Conservation (phyloP, 2,888 invertebrate species). For the Drosophila suboccidentalis region DNA sequence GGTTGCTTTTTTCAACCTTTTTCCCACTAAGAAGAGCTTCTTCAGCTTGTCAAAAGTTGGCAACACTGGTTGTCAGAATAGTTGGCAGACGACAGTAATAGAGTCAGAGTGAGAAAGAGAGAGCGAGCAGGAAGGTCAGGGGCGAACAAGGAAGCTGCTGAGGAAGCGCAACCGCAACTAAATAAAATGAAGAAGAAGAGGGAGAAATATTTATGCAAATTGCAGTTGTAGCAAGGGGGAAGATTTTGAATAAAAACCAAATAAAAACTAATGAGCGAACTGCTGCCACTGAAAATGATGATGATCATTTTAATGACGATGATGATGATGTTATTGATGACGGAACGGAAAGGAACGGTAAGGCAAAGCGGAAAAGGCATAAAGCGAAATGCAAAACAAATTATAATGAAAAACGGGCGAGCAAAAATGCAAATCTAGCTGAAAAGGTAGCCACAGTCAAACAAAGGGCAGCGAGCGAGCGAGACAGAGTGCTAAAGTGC, state of each 20-base stretch:
- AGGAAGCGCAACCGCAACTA: conserved; percentile 30
- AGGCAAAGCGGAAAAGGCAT: conserved; percentile 48
- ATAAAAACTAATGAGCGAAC: conserved; percentile 57
- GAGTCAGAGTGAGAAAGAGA: conserved; percentile 3
- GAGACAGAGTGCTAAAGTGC: conserved; percentile 17
- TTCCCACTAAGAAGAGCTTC: background rate
- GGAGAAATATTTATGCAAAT: conserved; percentile 48
- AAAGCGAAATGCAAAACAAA: conserved; percentile 54
- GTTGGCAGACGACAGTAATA: conserved; percentile 11
- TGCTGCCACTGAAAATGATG: conserved; percentile 19
- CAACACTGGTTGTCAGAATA: conserved; percentile 21
- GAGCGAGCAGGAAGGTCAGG: conserved; percentile 36
- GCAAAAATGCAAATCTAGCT: conserved; percentile 56
- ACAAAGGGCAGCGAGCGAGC: conserved; percentile 35
- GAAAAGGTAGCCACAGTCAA: conserved; percentile 37
- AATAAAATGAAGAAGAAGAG: conserved; percentile 18
- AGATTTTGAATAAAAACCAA: conserved; percentile 46
- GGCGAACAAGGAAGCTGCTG: conserved; percentile 40
- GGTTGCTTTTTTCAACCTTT: background rate
- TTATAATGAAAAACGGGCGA: conserved; percentile 42
- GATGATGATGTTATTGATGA: conserved; percentile 22
- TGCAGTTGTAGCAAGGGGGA: conserved; percentile 22
- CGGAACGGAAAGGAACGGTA: conserved; percentile 23
- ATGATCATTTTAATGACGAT: conserved; percentile 3
- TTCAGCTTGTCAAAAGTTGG: background rate